Evolutionary conservation across 2,888 invertebrate species (phyloP), one percentile per base, ranked within the genome.

Genomic region (Biston betularia): DNA sequence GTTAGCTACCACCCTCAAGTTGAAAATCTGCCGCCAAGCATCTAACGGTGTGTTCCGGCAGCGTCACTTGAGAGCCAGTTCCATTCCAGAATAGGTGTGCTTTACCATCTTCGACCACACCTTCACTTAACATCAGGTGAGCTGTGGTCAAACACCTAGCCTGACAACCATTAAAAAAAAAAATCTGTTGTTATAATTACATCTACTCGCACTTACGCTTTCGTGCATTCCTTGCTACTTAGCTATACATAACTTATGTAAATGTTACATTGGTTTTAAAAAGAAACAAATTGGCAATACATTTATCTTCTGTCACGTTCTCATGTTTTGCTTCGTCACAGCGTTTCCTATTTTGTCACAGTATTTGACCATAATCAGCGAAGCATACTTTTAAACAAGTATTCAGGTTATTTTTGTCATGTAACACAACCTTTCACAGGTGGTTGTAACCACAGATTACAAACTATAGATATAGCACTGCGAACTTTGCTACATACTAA

Each of bases 331-430:
- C 42, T 50, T 50, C 48, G 48, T 48, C 48, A 48, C 48, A 48
- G 35, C 35, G 59, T 65, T 65, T 65, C 45, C 59, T 42, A 24
- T 64, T 64, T 53, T 60, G 65, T 60, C 60, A 60, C 60, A 56
- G 54, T 48, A 44, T 59, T 65, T 65, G 60, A 50, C 49, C 14
- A 52, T 14, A 52, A 44, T 61, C 45, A 46, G 42, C 42, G 54
- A 42, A 42, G 54, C 54, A 44, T 54, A 54, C 33, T 54, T 54
- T 44, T 44, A 44, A 54, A 46, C 56, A 11, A 45, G 35, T n/a
- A 42, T 46, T 40, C 35, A 34, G 45, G 34, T 52, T 62, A 48
- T 48, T 59, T 67, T 63, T 42, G 49, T 54, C 53, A 58, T 53
- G 62, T 54, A 58, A 66, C 48, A 15, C 40, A 44, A 66, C 33